phyloP scores from a whole-genome alignment of 2,888 invertebrate species.

The Aquatica leii region DNA sequence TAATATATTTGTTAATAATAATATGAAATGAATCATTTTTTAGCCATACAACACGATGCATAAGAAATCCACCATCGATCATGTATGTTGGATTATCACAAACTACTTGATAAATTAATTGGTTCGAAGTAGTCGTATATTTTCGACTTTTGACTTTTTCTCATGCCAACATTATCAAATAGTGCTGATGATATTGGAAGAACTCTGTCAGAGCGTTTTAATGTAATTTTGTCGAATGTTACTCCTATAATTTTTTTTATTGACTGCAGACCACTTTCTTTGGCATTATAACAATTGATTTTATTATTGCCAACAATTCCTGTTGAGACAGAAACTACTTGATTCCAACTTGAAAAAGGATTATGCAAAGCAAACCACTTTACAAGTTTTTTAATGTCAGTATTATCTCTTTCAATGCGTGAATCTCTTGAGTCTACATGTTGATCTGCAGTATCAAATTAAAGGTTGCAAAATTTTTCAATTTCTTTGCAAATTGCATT shows the following conservation, averaged over 20 bases:
- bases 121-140: not conserved
- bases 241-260: not conserved
- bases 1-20: not conserved
- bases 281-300: too few species aligned
- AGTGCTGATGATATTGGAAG: not conserved
- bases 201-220: too few species aligned
- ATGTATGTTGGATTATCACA: too few species aligned
- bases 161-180: not conserved
- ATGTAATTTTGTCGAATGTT: too few species aligned
- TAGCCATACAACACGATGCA: too few species aligned
- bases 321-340: too few species aligned
- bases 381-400: constrained; percentile 37
- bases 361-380: constrained; percentile 41
- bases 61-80: too few species aligned
- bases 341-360: too few species aligned
- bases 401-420: constrained; percentile 37
- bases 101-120: too few species aligned
- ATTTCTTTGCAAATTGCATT: too few species aligned
- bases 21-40: too few species aligned
- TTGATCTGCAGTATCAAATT: constrained; percentile 37
- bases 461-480: constrained; percentile 26
- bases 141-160: not conserved
- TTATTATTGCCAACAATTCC: too few species aligned
- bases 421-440: constrained; percentile 41
- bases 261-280: not conserved